Percentiles rank a stretch among this genome's conserved stretches.
phyloP scores from a whole-genome alignment of 1,140 invertebrate genomes.

The Lerema accius region DNA sequence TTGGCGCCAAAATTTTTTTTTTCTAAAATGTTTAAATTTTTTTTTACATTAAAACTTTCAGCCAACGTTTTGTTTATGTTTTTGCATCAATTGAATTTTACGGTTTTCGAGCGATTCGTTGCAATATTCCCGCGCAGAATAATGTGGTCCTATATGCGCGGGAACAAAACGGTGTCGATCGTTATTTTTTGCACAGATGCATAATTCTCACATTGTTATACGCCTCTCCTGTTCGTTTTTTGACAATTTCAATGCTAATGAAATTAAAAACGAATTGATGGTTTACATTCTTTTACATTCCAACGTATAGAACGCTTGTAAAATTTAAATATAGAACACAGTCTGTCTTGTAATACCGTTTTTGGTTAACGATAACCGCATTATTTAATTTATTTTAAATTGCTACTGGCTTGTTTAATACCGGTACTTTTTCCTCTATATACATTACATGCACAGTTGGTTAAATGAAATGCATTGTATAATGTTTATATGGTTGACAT shows the following conservation, averaged over 20 bases:
- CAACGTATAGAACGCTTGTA: slow-evolving; percentile 7
- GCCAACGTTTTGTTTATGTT: background rate
- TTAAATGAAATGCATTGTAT: no score
- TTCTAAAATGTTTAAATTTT: background rate
- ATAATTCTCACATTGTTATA: slow-evolving; percentile 26
- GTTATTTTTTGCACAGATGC: slow-evolving; percentile 21
- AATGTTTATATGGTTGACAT: no score
- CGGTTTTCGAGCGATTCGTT: slow-evolving; percentile 16
- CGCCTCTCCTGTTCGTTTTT: slow-evolving; percentile 11
- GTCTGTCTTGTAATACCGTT: background rate
- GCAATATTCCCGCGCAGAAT: slow-evolving; percentile 18
- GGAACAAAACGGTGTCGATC: slow-evolving; percentile 19
- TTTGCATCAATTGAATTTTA: slow-evolving; percentile 21
- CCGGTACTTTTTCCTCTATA: no score
- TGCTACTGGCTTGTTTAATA: no score
- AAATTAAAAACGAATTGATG: slow-evolving; percentile 22
- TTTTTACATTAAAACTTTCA: background rate
- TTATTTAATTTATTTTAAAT: no score
- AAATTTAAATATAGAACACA: slow-evolving; percentile 4
- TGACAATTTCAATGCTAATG: slow-evolving; percentile 14
- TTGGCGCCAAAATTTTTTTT: slow-evolving; percentile 21
- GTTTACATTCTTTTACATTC: slow-evolving; percentile 14
- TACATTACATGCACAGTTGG: no score
- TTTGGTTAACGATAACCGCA: background rate
- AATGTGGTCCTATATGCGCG: background rate